phyloP scores from a whole-genome alignment of 2,113 vertebrate genomes.

The Phoxinus phoxinus region DNA sequence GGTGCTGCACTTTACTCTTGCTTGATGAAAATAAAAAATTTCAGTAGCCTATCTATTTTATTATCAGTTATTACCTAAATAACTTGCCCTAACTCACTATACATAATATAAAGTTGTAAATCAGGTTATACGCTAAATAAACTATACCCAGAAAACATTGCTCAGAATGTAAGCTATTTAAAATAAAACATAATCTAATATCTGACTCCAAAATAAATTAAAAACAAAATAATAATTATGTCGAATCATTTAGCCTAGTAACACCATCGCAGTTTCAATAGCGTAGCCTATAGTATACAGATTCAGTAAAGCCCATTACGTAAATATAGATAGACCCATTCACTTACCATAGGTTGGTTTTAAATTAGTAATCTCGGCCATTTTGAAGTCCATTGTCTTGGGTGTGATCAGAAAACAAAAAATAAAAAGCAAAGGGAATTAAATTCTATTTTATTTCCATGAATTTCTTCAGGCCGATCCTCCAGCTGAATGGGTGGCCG shows the following conservation, averaged over 20 bases:
- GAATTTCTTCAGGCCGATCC: conserved; percentile 27
- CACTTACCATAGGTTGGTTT: conserved; percentile 63
- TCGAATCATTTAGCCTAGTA: neutral
- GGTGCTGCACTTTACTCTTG: conserved; percentile 7
- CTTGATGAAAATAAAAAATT: neutral
- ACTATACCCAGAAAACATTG: neutral
- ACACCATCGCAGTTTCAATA: neutral
- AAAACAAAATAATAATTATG: neutral
- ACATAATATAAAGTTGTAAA: neutral
- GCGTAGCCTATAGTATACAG: no score
- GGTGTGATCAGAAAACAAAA: conserved; percentile 46
- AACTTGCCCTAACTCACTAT: neutral
- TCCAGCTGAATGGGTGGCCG: conserved; percentile 39
- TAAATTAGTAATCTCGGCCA: conserved; percentile 64
- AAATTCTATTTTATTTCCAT: conserved; percentile 60
- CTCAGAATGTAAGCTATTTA: neutral
- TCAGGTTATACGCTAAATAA: neutral
- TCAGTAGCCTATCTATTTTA: neutral
- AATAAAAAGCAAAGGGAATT: conserved; percentile 42
- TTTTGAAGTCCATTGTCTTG: conserved; percentile 51
- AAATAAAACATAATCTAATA: neutral
- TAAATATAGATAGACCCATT: neutral
- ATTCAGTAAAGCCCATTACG: neutral
- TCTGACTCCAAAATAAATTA: neutral
- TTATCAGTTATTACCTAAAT: neutral